Evolutionary conservation across 1,140 invertebrate genomes (phyloP).

Genomic region (Pogonomyrmex barbatus): DNA sequence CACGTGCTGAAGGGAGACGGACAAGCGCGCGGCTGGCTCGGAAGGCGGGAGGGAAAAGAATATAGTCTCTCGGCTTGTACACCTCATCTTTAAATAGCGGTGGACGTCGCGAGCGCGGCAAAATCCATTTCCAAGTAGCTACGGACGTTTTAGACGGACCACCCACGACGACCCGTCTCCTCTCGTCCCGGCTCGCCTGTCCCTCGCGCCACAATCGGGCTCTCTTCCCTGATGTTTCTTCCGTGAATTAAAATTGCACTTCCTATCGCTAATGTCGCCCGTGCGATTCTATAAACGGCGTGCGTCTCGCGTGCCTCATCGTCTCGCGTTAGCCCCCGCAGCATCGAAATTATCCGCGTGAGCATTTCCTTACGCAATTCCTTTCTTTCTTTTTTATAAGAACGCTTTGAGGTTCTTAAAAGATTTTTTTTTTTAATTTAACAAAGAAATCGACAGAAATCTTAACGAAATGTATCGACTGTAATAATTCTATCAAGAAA

Average conservation of each 20-base stretch:
- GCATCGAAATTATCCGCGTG: background rate
- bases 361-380: background rate
- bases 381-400: background rate
- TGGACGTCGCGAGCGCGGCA: conserved; percentile 67
- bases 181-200: conserved; percentile 15
- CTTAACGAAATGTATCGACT: background rate
- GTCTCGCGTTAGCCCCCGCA: background rate
- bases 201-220: conserved; percentile 6
- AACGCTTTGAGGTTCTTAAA: background rate
- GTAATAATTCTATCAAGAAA: background rate
- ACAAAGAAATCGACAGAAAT: background rate
- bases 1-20: conserved; percentile 51
- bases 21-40: background rate
- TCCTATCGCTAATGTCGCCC: conserved; percentile 31
- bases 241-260: conserved; percentile 57
- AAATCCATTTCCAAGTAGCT: conserved; percentile 78
- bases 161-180: conserved; percentile 66
- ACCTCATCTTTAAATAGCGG: conserved; percentile 76
- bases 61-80: conserved; percentile 41
- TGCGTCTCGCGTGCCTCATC: background rate
- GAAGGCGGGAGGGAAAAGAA: conserved; percentile 21
- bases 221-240: background rate
- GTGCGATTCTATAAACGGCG: background rate
- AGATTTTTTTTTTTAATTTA: background rate
- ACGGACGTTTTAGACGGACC: conserved; percentile 67